Base-by-base conservation (phyloP, 1,140 invertebrate species). In the Tetramorium alpestre region DNA sequence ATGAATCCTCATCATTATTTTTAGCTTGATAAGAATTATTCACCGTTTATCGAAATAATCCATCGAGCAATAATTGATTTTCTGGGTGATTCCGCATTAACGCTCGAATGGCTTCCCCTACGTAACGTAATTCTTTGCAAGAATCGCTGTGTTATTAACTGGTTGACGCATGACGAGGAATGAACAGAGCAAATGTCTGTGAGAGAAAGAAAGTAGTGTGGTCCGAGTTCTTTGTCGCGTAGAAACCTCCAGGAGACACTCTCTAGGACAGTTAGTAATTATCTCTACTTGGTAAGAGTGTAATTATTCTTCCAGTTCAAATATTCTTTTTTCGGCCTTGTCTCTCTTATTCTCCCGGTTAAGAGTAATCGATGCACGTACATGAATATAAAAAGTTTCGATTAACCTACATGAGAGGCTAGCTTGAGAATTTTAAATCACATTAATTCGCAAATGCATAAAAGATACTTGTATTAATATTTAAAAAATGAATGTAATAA, bases 71-170 rank as follows among this genome's bases (percentile, higher is more conserved):
- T 70, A 70, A 44, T 81, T 81, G 78, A 70, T 81, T 81, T 81
- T 81, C 78, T 70, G 38, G 64, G 4, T 70, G 51, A 81, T 70
- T 70, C 38, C 22, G 64, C 78, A 56, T 81, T 81, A 81, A 47
- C 38, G 62, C 62, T 28, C 51, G 38, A 81, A 38, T 28, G 38
- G 22, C 8, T 44, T 58, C 16, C 22, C 16, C n/a, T 33, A 44
- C 4, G 25, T 58, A 81, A 81, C 22, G 33, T 60, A 56, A 58
- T 81, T 70, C 38, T 44, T 81, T 65, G 38, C 49, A 28, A 81
- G 49, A 58, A 81, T 38, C 8, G 49, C 22, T 56, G 41, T 28
- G 49, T 81, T 81, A 69, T 81, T 70, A 70, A 58, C 65, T 51
- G 5, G 16, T 56, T 56, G 49, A 81, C 54, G 78, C 47, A 69